phyloP scores from a whole-genome alignment of 2,113 vertebrate genomes.

The Phyllopteryx taeniolatus region DNA sequence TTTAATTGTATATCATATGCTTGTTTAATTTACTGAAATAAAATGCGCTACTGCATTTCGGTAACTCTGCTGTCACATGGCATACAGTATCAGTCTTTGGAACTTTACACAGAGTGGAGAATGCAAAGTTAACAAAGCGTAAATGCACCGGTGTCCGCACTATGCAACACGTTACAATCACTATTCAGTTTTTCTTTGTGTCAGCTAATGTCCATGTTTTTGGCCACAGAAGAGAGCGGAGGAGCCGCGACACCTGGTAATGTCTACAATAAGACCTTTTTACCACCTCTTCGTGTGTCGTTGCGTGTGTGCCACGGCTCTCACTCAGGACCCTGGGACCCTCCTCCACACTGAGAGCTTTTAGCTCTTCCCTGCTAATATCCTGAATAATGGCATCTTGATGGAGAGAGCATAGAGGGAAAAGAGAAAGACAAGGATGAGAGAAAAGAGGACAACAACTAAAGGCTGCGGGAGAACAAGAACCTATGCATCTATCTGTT shows the following conservation, averaged over 20 bases:
- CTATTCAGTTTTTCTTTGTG: constrained; percentile 39
- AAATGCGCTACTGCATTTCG: neutral
- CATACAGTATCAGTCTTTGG: neutral
- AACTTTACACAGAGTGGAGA: neutral
- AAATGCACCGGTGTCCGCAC: constrained; percentile 14
- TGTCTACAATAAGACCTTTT: constrained; percentile 64
- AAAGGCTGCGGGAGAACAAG: constrained; percentile 29
- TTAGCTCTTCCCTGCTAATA: constrained; percentile 79
- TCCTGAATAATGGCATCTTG: constrained; percentile 80
- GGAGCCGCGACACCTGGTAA: constrained; percentile 45
- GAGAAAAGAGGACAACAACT: constrained; percentile 4
- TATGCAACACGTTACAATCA: neutral
- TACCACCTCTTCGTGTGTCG: constrained; percentile 44
- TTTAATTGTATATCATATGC: neutral
- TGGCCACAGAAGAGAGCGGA: constrained; percentile 39
- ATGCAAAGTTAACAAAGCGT: constrained; percentile 32
- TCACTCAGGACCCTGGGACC: constrained; percentile 75
- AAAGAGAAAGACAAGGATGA: constrained; percentile 8
- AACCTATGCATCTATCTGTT: constrained; percentile 48
- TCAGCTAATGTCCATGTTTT: constrained; percentile 51
- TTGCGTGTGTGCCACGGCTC: constrained; percentile 49
- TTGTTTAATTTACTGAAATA: neutral
- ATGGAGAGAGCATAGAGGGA: constrained; percentile 55
- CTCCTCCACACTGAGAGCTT: constrained; percentile 76
- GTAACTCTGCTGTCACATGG: neutral